These are phyloP conservation scores for Pygocentrus nattereri DNA, from an alignment of 2,797 vertebrate genomes.

Conservation along the genomic window DNA sequence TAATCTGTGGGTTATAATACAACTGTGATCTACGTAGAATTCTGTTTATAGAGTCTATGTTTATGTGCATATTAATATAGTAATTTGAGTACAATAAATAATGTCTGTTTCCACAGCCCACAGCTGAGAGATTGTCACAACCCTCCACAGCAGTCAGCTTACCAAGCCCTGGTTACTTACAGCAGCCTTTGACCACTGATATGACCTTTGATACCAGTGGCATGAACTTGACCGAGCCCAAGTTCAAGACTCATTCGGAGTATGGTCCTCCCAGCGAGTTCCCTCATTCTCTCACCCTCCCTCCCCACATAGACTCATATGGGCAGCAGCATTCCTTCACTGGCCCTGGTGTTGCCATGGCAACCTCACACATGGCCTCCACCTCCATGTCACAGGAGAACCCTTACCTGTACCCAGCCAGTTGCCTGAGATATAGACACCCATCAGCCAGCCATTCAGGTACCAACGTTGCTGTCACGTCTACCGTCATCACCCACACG, in stretches of 20 bases:
- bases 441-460: slow-evolving; percentile 61
- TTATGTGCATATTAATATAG: too few relatives aligned
- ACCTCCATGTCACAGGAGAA: slow-evolving; percentile 61
- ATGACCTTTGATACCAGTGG: slow-evolving; percentile 35
- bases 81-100: too few relatives aligned
- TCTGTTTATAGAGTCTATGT: too few relatives aligned
- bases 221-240: slow-evolving; percentile 71
- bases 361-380: slow-evolving; percentile 55
- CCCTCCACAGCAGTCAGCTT: slow-evolving; percentile 62
- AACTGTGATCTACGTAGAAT: too few relatives aligned
- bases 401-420: slow-evolving; percentile 70
- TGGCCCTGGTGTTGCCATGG: slow-evolving; percentile 54
- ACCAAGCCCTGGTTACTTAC: slow-evolving; percentile 67
- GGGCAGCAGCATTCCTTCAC: slow-evolving; percentile 66
- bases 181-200: slow-evolving; percentile 36
- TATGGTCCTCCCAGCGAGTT: slow-evolving; percentile 72
- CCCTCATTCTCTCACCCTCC: slow-evolving; percentile 67
- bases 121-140: slow-evolving; percentile 66
- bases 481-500: slow-evolving; percentile 75
- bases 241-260: slow-evolving; percentile 74
- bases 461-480: slow-evolving; percentile 50
- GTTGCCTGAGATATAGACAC: slow-evolving; percentile 77
- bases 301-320: slow-evolving; percentile 61
- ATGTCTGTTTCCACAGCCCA: slow-evolving; percentile 64
- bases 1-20: too few relatives aligned